phyloP scores from a whole-genome alignment of 2,888 invertebrate species.

The Calliopum simillimum region DNA sequence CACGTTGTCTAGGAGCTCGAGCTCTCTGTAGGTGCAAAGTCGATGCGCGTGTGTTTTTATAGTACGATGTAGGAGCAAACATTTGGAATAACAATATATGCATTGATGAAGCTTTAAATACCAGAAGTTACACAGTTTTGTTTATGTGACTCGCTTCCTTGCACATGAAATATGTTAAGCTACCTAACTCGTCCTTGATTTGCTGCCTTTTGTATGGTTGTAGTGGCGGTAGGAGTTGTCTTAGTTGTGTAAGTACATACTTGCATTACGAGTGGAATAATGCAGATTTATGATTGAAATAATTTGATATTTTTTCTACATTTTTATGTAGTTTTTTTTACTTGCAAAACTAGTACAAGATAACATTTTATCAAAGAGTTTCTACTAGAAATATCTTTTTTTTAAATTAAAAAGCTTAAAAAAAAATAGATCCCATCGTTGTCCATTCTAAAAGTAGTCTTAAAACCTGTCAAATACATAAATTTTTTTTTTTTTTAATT shows the following conservation, averaged over 20 bases:
- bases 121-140: not conserved
- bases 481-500: no score
- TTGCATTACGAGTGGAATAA: not conserved
- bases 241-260: not conserved
- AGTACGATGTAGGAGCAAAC: not conserved
- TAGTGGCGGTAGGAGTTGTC: constrained; percentile 8
- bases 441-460: no score
- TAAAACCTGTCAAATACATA: no score
- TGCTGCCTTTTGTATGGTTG: not conserved
- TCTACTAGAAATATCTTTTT: not conserved
- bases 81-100: not conserved
- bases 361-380: no score
- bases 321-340: no score
- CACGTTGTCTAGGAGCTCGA: constrained; percentile 43
- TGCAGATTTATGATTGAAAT: no score
- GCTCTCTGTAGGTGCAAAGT: constrained; percentile 16
- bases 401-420: no score
- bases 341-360: no score
- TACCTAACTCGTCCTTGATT: constrained; percentile 13
- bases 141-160: constrained; percentile 7
- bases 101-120: constrained; percentile 9
- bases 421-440: no score
- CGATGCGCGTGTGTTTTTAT: constrained; percentile 27
- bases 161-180: not conserved
- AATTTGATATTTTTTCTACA: no score